Conservation (phyloP, 2,888 invertebrate genomes). For the Kryphioiulus occultus region DNA sequence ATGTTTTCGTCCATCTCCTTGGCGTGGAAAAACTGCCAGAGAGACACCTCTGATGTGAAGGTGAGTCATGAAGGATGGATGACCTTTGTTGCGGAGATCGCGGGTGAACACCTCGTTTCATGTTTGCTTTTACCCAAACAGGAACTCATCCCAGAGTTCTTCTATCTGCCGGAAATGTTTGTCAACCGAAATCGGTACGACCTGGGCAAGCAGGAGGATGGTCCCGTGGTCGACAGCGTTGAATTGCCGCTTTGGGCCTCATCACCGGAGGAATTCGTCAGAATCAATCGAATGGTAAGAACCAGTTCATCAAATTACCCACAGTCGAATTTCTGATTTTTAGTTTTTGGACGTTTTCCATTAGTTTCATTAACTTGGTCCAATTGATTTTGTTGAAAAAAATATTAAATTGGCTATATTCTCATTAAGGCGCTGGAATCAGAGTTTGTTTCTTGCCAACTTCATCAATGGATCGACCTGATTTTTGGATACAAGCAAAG, state of each 20-base stretch:
- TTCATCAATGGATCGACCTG: constrained; percentile 99
- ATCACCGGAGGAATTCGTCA: constrained; percentile 95
- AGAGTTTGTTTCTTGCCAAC: constrained; percentile 98
- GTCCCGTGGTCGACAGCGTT: constrained; percentile 78
- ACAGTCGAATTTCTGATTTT: not conserved
- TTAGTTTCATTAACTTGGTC: not conserved
- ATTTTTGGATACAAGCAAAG: constrained; percentile 99
- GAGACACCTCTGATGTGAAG: constrained; percentile 99
- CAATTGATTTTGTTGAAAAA: constrained; percentile 21
- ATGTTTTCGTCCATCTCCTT: constrained; percentile 93
- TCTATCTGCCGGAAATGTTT: constrained; percentile 99
- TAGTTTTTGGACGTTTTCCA: not conserved
- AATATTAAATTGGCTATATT: not conserved
- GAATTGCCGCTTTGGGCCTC: constrained; percentile 96
- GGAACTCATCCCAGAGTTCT: constrained; percentile 98
- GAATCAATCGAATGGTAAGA: constrained; percentile 91
- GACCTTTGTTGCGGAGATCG: not conserved
- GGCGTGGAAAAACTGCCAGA: constrained; percentile 98
- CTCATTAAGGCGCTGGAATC: constrained; percentile 85
- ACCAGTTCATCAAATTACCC: not conserved
- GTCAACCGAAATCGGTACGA: constrained; percentile 85
- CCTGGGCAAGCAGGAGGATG: constrained; percentile 88
- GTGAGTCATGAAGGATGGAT: constrained; percentile 62
- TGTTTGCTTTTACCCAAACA: constrained; percentile 60
- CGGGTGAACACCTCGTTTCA: not conserved